Evolutionary conservation across 1,140 invertebrate species (phyloP).

Genomic region (Proctacanthus coquilletti): DNA sequence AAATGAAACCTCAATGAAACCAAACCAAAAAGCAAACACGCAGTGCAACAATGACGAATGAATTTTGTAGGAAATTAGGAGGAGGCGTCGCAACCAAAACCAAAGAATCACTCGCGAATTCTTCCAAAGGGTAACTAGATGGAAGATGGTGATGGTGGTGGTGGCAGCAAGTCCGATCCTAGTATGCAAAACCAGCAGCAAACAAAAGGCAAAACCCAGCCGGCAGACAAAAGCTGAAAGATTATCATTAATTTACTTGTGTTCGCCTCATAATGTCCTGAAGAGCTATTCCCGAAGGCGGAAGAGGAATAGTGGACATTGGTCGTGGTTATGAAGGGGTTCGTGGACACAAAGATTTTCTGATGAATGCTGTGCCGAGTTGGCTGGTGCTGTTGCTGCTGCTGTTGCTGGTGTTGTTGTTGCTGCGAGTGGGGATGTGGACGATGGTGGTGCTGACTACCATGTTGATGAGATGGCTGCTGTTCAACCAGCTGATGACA

Average conservation of each 20-base stretch:
- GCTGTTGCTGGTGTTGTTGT: slow-evolving; percentile 7
- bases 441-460: slow-evolving; percentile 13
- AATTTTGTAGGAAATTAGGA: no score
- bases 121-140: no score
- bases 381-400: slow-evolving; percentile 15
- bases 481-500: no score
- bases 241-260: slow-evolving; percentile 1
- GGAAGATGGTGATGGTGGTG: no score
- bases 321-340: slow-evolving; percentile 30
- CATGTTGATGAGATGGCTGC: slow-evolving; percentile 8
- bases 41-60: no score
- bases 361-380: slow-evolving; percentile 28
- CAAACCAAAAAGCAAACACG: no score
- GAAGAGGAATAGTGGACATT: slow-evolving; percentile 17
- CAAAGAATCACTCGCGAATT: no score
- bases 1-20: no score
- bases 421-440: slow-evolving; percentile 20
- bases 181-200: no score
- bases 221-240: no score
- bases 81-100: no score
- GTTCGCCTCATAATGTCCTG: background rate
- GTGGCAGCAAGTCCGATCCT: no score
- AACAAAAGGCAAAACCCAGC: background rate
- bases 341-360: slow-evolving; percentile 30
- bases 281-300: slow-evolving; percentile 10